phyloP scores from a whole-genome alignment of 2,888 invertebrate species.

The Drosophila neotestacea region DNA sequence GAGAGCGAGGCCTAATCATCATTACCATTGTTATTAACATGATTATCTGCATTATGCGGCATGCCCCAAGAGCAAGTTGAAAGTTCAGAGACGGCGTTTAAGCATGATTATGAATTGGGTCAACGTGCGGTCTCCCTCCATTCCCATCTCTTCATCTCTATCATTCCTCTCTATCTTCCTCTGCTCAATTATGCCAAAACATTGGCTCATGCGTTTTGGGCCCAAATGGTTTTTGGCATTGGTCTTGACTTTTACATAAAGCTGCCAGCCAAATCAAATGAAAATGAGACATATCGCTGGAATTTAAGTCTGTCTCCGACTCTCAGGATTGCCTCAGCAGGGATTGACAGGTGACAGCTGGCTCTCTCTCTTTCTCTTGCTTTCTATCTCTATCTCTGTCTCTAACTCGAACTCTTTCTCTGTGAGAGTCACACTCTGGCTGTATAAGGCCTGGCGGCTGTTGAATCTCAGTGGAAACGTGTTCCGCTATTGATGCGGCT shows the following conservation, averaged over 20 bases:
- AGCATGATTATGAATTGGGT: conserved; percentile 81
- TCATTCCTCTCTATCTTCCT: conserved; percentile 9
- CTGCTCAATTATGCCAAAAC: conserved; percentile 74
- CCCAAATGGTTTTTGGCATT: conserved; percentile 60
- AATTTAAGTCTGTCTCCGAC: conserved; percentile 64
- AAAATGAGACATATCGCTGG: conserved; percentile 82
- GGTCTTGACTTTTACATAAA: conserved; percentile 36
- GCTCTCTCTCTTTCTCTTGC: conserved; percentile 11
- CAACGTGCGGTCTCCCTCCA: conserved; percentile 66
- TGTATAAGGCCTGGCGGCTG: conserved; percentile 40
- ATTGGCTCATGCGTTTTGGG: conserved; percentile 55
- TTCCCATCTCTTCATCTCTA: conserved; percentile 4
- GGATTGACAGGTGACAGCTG: conserved; percentile 80
- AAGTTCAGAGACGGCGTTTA: conserved; percentile 79
- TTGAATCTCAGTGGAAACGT: conserved; percentile 80
- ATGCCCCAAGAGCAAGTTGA: conserved; percentile 73
- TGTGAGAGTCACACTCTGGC: conserved; percentile 33
- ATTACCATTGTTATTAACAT: conserved; percentile 81
- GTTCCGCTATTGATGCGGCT: conserved; percentile 84
- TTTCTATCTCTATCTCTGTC: conserved; percentile 16
- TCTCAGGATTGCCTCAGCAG: not conserved
- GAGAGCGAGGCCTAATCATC: conserved; percentile 74
- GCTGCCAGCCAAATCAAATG: conserved; percentile 75
- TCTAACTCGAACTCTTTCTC: conserved; percentile 1
- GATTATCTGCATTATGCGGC: conserved; percentile 78